phyloP scores from a whole-genome alignment of 2,113 vertebrate species.

The Pogona vitticeps region DNA sequence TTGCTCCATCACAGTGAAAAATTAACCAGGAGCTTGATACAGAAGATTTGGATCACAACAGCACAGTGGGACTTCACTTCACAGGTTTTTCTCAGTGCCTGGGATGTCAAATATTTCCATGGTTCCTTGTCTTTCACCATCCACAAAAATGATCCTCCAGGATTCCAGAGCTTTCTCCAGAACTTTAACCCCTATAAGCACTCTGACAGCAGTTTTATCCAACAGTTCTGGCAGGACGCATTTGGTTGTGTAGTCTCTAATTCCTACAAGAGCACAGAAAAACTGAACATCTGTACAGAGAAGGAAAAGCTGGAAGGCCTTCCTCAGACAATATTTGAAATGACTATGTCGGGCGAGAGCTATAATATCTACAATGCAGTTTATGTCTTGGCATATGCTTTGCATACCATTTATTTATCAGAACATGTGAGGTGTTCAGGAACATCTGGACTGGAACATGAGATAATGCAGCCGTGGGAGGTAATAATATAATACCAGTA shows the following conservation, averaged over 20 bases:
- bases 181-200: neutral
- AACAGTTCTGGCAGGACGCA: neutral
- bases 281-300: neutral
- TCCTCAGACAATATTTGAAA: neutral
- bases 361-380: constrained; percentile 20
- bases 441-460: neutral
- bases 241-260: neutral
- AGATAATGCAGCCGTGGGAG: neutral
- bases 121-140: neutral
- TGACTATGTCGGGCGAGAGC: neutral
- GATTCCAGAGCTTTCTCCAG: neutral
- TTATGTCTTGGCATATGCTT: neutral
- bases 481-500: neutral
- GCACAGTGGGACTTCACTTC: constrained; percentile 9
- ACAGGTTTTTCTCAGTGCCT: neutral
- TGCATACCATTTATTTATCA: neutral
- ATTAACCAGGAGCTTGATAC: neutral
- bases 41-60: constrained; percentile 17
- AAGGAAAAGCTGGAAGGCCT: neutral
- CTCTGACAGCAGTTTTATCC: neutral
- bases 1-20: neutral
- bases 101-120: constrained; percentile 9
- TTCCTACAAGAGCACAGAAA: neutral
- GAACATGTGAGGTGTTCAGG: neutral
- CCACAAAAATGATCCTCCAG: neutral